Evolutionary conservation across 2,113 vertebrate species (phyloP).

Genomic region (Leptodactylus fuscus): DNA sequence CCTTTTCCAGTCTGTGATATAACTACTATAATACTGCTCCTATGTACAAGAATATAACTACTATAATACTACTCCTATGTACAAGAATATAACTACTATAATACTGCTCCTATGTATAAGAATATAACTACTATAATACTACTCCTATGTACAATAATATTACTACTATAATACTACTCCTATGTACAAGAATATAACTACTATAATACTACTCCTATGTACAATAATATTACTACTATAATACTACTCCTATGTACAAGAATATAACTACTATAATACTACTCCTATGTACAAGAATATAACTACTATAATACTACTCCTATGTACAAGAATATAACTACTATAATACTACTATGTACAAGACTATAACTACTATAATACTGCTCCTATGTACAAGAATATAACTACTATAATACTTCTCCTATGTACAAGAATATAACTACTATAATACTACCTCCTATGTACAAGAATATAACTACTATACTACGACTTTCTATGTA

Average conservation of each 20-base stretch:
- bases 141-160: not conserved
- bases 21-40: not conserved
- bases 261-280: conserved; percentile 14
- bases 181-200: conserved; percentile 2
- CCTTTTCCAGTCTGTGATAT: not conserved
- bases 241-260: not conserved
- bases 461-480: too few species aligned
- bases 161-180: too few species aligned
- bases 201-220: not conserved
- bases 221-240: conserved; percentile 3
- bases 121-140: conserved; percentile 14
- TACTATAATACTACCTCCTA: too few species aligned
- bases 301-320: not conserved
- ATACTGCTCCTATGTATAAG: not conserved
- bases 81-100: conserved; percentile 9
- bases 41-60: not conserved
- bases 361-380: conserved; percentile 7
- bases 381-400: not conserved
- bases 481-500: too few species aligned
- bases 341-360: not conserved
- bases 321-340: not conserved
- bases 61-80: not conserved
- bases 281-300: not conserved
- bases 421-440: not conserved
- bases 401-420: not conserved